A percentile compares a stretch with the other conserved stretches of the same genome.
phyloP scores from a whole-genome alignment of 2,888 invertebrate species.

The Amiota mariae region DNA sequence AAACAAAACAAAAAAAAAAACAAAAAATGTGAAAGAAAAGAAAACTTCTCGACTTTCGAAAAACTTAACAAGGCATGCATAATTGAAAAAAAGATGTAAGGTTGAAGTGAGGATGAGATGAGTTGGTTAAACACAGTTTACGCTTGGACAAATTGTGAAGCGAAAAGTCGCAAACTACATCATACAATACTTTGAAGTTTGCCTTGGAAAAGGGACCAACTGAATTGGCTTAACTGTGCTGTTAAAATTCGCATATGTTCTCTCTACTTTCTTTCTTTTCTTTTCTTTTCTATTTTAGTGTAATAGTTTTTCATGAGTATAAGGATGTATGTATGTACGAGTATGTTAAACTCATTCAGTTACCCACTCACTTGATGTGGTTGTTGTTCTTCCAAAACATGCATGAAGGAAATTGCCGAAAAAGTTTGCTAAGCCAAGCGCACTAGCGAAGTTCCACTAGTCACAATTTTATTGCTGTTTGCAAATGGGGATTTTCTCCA shows the following conservation, averaged over 20 bases:
- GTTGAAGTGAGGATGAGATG: neutral
- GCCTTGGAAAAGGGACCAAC: too few relatives aligned
- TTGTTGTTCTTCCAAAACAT: neutral
- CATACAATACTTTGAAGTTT: neutral
- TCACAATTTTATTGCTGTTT: too few relatives aligned
- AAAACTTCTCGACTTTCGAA: neutral
- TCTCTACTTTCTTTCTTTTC: too few relatives aligned
- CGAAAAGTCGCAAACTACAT: neutral
- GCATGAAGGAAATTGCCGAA: neutral
- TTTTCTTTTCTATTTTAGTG: too few relatives aligned
- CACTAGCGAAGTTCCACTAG: neutral
- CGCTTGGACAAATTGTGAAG: neutral
- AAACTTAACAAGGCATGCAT: conserved; percentile 17
- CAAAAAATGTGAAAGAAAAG: neutral
- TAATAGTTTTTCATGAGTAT: too few relatives aligned
- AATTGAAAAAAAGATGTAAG: neutral
- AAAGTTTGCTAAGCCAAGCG: neutral
- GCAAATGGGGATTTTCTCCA: too few relatives aligned
- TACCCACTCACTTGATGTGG: neutral
- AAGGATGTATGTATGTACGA: too few relatives aligned
- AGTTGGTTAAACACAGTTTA: neutral
- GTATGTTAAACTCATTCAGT: neutral
- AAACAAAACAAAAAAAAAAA: conserved; percentile 4
- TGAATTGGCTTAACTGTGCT: neutral
- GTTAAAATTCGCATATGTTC: conserved; percentile 13